These are phyloP conservation scores for Poecile atricapillus DNA, from an alignment of 2,113 vertebrate species.

Conservation along the genomic window DNA sequence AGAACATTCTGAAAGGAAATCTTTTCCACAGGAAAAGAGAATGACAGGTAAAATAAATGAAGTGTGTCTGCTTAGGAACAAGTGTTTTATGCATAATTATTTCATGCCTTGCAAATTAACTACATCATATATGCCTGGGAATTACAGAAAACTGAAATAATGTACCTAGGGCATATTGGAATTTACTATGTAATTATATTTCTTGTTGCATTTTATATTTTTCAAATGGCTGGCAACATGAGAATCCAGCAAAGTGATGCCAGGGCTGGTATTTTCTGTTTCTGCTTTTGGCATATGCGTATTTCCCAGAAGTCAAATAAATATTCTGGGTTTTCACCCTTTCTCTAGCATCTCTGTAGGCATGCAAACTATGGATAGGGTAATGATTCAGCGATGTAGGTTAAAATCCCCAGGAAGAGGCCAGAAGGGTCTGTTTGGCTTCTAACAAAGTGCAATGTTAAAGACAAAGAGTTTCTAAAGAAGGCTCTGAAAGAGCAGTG, in stretches of 20 bases:
- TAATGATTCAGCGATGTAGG: not conserved
- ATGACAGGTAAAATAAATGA: constrained; percentile 38
- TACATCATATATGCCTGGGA: not conserved
- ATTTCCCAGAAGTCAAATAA: not conserved
- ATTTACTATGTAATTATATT: not conserved
- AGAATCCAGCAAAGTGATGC: not conserved
- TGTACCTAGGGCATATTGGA: not conserved
- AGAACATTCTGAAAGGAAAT: constrained; percentile 3
- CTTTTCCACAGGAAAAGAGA: not conserved
- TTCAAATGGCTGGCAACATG: not conserved
- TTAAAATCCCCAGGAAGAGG: not conserved
- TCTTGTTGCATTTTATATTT: not conserved
- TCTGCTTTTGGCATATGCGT: not conserved
- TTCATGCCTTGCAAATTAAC: constrained; percentile 35
- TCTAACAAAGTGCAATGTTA: not conserved
- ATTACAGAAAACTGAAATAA: not conserved
- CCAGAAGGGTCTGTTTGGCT: not conserved
- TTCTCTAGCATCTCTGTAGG: not conserved
- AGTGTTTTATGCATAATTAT: constrained; percentile 42
- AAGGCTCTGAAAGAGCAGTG: not conserved
- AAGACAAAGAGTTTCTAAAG: not conserved
- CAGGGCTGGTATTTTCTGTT: not conserved
- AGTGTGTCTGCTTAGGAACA: constrained; percentile 4
- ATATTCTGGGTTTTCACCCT: not conserved
- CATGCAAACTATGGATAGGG: not conserved